Evolutionary conservation across 1,140 invertebrate species (phyloP), one percentile per base, ranked within the genome.

Genomic region (Zaprionus vittiger): DNA sequence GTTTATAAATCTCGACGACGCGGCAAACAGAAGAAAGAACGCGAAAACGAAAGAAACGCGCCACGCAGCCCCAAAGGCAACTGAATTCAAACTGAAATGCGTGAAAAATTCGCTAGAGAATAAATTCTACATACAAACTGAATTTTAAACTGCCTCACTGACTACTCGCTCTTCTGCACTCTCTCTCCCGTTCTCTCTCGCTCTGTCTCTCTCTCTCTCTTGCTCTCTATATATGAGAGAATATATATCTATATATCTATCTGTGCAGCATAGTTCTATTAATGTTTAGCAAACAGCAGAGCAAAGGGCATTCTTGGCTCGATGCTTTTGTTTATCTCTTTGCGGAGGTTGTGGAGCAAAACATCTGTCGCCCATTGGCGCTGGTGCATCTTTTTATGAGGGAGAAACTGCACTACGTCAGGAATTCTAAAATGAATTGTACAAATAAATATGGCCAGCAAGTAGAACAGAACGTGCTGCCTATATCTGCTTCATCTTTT

Each of bases 91-190:
- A 84, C 84, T 86, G 83, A 86, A 86, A 76, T 80, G 80, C 68
- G 74, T 70, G 73, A 89, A 86, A 86, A 86, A 86, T 86, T 86
- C 63, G 80, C 83, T 74, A 87, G 75, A 79, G 82, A 78, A 84
- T 41, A 67, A 60, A 60, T 61, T 59, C 60, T 56, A 17, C 34
- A 20, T 63, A 52, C 47, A 34, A 34, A 41, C 38, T 38, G 31
- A 66, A 70, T 31, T 49, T 28, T 7, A 60, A 14, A 26, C 24
- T 15, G 38, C 15, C 15, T 15, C 38, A 47, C 47, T 24, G 17
- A 11, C 47, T 22, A 1, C 24, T 5, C 47, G n/a, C n/a, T 47
- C 12, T 38, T 15, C 2, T 4, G 4, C 38, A 41, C 38, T 41
- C 52, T 55, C 31, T 34, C 64, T 14, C 49, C n/a, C n/a, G 31